phyloP scores from a whole-genome alignment of 2,797 vertebrate species.

The Oceanodroma leucorhoa region DNA sequence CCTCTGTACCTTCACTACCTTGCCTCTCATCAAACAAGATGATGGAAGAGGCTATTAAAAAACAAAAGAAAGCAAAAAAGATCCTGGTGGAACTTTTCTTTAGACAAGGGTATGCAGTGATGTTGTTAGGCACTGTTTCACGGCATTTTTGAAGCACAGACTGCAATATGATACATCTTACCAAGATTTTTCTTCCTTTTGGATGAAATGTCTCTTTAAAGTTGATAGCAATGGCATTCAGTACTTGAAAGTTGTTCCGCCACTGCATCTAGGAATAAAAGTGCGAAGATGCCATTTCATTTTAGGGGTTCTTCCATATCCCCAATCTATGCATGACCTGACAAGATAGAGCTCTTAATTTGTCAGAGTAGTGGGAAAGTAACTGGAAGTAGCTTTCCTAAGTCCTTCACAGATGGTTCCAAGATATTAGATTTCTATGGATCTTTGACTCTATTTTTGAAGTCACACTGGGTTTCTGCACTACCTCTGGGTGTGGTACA shows the following conservation, averaged over 20 bases:
- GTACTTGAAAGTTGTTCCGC: background rate
- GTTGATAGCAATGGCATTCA: background rate
- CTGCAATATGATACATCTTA: rapidly evolving
- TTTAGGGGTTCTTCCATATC: no score
- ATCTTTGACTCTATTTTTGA: background rate
- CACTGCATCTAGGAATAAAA: background rate
- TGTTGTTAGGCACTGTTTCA: background rate
- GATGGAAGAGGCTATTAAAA: background rate
- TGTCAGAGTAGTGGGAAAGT: background rate
- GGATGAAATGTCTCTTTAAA: background rate
- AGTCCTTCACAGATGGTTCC: background rate
- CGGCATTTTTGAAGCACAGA: background rate
- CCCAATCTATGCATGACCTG: background rate
- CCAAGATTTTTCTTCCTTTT: background rate
- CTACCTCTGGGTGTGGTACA: background rate
- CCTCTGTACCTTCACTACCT: background rate
- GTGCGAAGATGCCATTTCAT: background rate
- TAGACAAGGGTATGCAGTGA: background rate
- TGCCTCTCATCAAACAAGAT: background rate
- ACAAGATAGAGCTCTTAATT: background rate
- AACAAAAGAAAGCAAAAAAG: background rate
- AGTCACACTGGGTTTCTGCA: background rate
- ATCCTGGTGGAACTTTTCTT: background rate
- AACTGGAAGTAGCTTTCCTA: background rate
- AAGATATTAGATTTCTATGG: background rate